Conservation (phyloP, 1,140 invertebrate species). For the Drosophila athabasca region DNA sequence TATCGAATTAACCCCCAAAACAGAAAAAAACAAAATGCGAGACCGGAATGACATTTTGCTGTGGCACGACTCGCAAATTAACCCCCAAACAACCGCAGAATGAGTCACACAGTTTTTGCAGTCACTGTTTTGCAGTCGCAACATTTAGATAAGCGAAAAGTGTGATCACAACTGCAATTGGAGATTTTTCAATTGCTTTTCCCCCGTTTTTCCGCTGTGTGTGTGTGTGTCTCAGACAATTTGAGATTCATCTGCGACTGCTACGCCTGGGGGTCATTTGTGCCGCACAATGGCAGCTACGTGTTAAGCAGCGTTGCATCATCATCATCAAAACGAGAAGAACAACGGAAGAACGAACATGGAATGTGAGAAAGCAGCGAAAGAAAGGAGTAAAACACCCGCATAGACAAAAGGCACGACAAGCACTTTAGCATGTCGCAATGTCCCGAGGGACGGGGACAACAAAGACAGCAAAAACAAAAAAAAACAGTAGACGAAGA, state of each 20-base stretch:
- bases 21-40: neutral
- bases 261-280: conserved; percentile 58
- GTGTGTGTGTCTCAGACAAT: conserved; percentile 23
- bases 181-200: conserved; percentile 56
- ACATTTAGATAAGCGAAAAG: conserved; percentile 34
- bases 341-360: conserved; percentile 10
- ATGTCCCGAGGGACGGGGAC: conserved; percentile 26
- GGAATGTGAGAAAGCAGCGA: conserved; percentile 20
- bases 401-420: conserved; percentile 72
- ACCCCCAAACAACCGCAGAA: neutral
- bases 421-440: conserved; percentile 81
- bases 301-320: conserved; percentile 70
- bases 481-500: conserved; percentile 17
- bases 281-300: conserved; percentile 74
- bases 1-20: conserved; percentile 30
- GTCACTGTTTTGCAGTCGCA: neutral
- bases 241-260: conserved; percentile 20
- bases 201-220: neutral
- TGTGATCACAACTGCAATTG: conserved; percentile 40
- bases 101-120: too few species aligned
- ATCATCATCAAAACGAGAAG: conserved; percentile 37
- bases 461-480: conserved; percentile 53
- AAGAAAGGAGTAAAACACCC: conserved; percentile 32
- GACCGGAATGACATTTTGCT: conserved; percentile 18
- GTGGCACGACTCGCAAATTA: conserved; percentile 3